phyloP scores from a whole-genome alignment of 2,888 invertebrate genomes.

The Mythimna vitellina region DNA sequence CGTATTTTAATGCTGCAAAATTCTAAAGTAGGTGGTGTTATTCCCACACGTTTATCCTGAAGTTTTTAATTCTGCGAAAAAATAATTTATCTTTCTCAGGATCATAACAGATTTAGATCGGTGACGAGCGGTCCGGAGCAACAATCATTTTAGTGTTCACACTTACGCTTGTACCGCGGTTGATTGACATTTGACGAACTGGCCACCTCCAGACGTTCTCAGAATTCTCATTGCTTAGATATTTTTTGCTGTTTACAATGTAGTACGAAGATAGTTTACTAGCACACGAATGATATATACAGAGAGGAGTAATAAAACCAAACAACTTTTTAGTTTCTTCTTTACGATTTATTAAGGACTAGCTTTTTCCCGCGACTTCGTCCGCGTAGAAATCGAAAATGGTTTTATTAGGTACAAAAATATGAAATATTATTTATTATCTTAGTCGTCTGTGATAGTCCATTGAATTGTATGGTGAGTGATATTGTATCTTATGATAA shows the following conservation, averaged over 20 bases:
- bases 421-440: no score
- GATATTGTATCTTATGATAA: no score
- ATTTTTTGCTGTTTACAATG: constrained; percentile 59
- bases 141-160: constrained; percentile 76
- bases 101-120: constrained; percentile 71
- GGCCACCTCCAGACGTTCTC: constrained; percentile 68
- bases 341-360: background rate
- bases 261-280: constrained; percentile 46
- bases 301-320: constrained; percentile 25
- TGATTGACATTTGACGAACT: constrained; percentile 72
- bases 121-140: constrained; percentile 57
- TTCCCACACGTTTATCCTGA: constrained; percentile 51
- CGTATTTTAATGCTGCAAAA: constrained; percentile 54
- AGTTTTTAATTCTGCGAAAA: constrained; percentile 75
- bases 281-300: constrained; percentile 18
- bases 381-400: no score
- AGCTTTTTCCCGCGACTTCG: no score
- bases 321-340: constrained; percentile 11
- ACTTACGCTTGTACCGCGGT: constrained; percentile 70
- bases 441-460: no score
- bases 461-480: no score
- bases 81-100: constrained; percentile 77
- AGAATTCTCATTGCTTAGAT: constrained; percentile 63
- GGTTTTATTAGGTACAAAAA: no score
- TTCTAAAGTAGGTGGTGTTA: constrained; percentile 50